Evolutionary conservation across 2,888 invertebrate genomes (phyloP).

Genomic region (Thelaira solivaga): DNA sequence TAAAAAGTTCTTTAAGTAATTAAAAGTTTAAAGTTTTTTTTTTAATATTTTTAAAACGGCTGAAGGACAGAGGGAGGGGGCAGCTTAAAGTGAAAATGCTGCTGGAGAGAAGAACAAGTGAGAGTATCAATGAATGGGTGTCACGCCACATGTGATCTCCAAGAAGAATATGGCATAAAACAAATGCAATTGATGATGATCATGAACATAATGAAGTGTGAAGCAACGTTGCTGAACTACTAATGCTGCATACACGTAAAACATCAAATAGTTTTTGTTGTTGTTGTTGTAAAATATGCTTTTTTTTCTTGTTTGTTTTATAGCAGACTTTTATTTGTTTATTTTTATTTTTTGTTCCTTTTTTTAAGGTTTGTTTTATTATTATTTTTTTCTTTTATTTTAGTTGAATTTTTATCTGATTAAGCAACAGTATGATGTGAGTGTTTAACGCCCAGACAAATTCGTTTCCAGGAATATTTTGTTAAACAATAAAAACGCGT

Average conservation of each 20-base stretch:
- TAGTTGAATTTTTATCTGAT: conserved; percentile 54
- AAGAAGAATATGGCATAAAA: conserved; percentile 50
- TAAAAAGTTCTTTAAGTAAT: conserved; percentile 60
- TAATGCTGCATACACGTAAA: background rate
- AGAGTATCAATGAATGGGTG: conserved; percentile 52
- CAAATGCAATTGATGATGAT: conserved; percentile 40
- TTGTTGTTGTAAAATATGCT: conserved; percentile 2
- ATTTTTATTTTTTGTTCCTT: background rate
- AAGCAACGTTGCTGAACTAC: conserved; percentile 34
- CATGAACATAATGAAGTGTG: conserved; percentile 60
- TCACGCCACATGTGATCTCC: conserved; percentile 58
- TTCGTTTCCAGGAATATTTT: conserved; percentile 63
- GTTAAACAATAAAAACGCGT: conserved; percentile 62
- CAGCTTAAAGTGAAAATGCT: no score
- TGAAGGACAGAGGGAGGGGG: background rate
- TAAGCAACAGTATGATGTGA: conserved; percentile 59
- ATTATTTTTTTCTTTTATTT: conserved; percentile 12
- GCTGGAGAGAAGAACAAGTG: no score
- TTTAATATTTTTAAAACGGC: background rate
- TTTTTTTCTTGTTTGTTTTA: background rate
- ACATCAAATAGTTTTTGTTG: conserved; percentile 9
- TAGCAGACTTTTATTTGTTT: background rate
- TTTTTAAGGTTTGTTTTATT: conserved; percentile 10
- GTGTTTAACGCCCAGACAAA: conserved; percentile 63
- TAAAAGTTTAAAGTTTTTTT: conserved; percentile 46